Evolutionary conservation across 1,140 invertebrate species (phyloP).

Genomic region (Nymphalis io): DNA sequence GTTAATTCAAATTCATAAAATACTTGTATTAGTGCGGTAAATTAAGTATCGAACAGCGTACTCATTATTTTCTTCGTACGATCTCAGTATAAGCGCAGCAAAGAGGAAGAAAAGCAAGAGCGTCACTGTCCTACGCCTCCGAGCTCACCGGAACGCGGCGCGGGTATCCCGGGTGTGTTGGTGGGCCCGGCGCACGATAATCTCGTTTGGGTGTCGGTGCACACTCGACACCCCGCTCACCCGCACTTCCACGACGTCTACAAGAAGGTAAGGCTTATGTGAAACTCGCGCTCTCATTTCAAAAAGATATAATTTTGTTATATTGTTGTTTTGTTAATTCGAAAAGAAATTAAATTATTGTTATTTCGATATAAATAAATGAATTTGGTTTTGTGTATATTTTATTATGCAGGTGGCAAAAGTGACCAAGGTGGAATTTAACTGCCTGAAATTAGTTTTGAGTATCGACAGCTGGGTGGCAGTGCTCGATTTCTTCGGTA

Average conservation of each 20-base stretch:
- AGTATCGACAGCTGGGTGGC: conserved; percentile 97
- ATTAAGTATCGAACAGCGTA: neutral
- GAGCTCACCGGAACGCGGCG: conserved; percentile 54
- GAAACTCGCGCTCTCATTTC: too few relatives aligned
- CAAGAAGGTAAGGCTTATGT: conserved; percentile 54
- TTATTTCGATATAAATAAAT: too few relatives aligned
- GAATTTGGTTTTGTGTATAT: too few relatives aligned
- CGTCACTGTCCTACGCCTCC: conserved; percentile 59
- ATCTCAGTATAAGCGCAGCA: conserved; percentile 17
- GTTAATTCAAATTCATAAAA: neutral
- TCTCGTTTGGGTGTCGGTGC: conserved; percentile 81
- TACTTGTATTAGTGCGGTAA: neutral
- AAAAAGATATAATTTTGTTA: too few relatives aligned
- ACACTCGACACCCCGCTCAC: conserved; percentile 69
- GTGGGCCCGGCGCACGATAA: conserved; percentile 75
- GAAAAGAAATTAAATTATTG: neutral
- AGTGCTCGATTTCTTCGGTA: conserved; percentile 94
- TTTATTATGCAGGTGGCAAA: conserved; percentile 56
- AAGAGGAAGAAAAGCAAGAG: conserved; percentile 44
- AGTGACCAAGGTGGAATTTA: conserved; percentile 90
- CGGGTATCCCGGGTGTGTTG: conserved; percentile 22
- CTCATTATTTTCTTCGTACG: neutral
- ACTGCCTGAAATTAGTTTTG: conserved; percentile 93
- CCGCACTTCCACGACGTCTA: conserved; percentile 62
- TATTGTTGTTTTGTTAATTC: too few relatives aligned